These are phyloP conservation scores for Vicugna pacos DNA, from an alignment of 2,113 vertebrate species.

Conservation along the genomic window DNA sequence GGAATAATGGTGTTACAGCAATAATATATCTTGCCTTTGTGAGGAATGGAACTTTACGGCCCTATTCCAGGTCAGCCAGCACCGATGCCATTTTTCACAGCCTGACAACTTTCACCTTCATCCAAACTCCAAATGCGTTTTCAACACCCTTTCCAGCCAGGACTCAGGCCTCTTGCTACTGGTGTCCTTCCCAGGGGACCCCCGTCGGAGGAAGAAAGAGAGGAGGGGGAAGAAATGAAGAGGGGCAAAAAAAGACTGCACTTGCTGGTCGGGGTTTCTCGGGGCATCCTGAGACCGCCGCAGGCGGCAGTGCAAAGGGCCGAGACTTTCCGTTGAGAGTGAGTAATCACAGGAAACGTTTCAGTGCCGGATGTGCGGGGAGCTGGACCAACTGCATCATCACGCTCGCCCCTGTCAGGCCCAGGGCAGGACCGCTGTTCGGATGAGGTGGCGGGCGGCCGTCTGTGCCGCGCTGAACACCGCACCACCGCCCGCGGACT, in stretches of 20 bases:
- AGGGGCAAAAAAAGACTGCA: no score
- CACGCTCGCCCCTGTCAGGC: fast-evolving
- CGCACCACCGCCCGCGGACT: neutral
- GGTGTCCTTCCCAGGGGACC: neutral
- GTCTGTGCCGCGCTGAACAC: neutral
- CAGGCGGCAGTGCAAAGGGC: neutral
- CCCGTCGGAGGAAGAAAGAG: neutral
- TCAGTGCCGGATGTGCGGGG: fast-evolving
- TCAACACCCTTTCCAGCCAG: slow-evolving; percentile 85
- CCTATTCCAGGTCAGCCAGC: slow-evolving; percentile 89
- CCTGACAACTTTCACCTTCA: slow-evolving; percentile 92
- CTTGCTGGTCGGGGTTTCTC: neutral
- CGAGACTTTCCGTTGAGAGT: neutral
- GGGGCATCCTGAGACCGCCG: neutral
- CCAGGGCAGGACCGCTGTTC: neutral
- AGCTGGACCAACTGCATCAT: fast-evolving
- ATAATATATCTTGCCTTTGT: slow-evolving; percentile 92
- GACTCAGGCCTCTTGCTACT: slow-evolving; percentile 51
- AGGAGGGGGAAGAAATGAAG: no score
- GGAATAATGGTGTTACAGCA: slow-evolving; percentile 92
- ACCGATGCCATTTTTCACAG: slow-evolving; percentile 90
- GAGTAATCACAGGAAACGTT: neutral
- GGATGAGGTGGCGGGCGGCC: neutral
- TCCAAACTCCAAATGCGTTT: slow-evolving; percentile 84
- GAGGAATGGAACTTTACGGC: slow-evolving; percentile 90